Conservation (phyloP, 2,888 invertebrate species). For the Eristalinus aeneus region DNA sequence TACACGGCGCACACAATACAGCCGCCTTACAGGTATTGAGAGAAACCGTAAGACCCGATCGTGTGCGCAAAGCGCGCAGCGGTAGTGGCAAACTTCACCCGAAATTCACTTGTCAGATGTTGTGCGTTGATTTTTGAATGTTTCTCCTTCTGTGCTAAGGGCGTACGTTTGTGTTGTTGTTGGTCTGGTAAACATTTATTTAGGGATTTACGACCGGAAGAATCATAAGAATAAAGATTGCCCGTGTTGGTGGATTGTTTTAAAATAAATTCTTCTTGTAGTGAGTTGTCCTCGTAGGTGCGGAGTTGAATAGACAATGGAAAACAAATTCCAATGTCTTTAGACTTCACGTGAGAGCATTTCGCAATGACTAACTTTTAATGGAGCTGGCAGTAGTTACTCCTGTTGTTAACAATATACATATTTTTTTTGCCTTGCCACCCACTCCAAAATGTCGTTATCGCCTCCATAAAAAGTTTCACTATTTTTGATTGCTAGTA, state of each 20-base stretch:
- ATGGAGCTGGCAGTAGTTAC: too few relatives aligned
- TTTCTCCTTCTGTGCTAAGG: background rate
- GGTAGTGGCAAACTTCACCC: slow-evolving; percentile 41
- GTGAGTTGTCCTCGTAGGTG: too few relatives aligned
- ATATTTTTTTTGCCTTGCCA: background rate
- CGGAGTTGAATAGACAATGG: too few relatives aligned
- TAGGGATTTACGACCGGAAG: slow-evolving; percentile 19
- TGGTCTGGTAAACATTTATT: background rate
- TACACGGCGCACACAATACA: slow-evolving; percentile 6
- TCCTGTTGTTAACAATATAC: too few relatives aligned
- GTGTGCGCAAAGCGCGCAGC: slow-evolving; percentile 28
- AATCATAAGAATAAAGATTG: background rate
- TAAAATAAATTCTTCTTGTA: too few relatives aligned
- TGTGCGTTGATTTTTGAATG: background rate
- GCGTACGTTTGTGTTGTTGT: background rate
- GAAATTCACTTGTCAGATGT: slow-evolving; percentile 62
- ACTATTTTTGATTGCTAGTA: background rate
- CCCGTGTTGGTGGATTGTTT: background rate
- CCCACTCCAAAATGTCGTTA: background rate
- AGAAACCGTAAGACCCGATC: slow-evolving; percentile 56
- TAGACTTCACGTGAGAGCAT: too few relatives aligned
- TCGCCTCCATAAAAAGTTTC: background rate
- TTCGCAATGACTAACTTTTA: too few relatives aligned
- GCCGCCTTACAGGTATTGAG: slow-evolving; percentile 52
- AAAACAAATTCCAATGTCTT: too few relatives aligned